Conservation (phyloP, 2,797 vertebrate genomes). For the Eutrigla gurnardus region DNA sequence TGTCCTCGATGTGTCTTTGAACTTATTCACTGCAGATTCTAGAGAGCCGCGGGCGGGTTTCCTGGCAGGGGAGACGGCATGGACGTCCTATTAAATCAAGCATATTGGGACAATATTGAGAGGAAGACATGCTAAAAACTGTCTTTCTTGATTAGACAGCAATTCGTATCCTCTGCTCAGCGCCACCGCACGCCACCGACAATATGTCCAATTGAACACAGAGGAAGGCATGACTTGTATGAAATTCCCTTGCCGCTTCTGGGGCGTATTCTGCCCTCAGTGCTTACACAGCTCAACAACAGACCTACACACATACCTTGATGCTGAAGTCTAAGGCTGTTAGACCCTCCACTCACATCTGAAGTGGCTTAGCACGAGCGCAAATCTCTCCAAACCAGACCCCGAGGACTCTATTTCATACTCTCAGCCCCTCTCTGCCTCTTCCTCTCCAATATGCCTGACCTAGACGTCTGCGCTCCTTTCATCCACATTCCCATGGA, state of each 20-base stretch:
- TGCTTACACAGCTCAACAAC: slow-evolving; percentile 82
- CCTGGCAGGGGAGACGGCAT: slow-evolving; percentile 35
- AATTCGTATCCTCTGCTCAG: slow-evolving; percentile 12
- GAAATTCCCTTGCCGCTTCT: slow-evolving; percentile 71
- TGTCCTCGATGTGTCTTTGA: slow-evolving; percentile 93
- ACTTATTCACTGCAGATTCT: slow-evolving; percentile 83
- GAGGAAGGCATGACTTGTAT: slow-evolving; percentile 69
- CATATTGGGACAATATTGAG: slow-evolving; percentile 20
- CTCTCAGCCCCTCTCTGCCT: slow-evolving; percentile 73
- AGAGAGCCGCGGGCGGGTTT: slow-evolving; percentile 58
- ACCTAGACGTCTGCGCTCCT: slow-evolving; percentile 79
- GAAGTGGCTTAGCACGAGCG: slow-evolving; percentile 83
- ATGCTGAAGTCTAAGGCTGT: slow-evolving; percentile 81
- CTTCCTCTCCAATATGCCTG: slow-evolving; percentile 82
- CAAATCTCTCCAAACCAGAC: slow-evolving; percentile 84
- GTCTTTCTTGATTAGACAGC: slow-evolving; percentile 45
- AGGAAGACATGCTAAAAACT: slow-evolving; percentile 24
- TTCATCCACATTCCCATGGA: slow-evolving; percentile 85
- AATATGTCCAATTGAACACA: slow-evolving; percentile 70
- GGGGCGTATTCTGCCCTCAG: slow-evolving; percentile 72
- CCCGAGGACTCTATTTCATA: slow-evolving; percentile 84
- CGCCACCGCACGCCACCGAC: slow-evolving; percentile 48
- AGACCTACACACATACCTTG: slow-evolving; percentile 81
- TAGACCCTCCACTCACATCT: slow-evolving; percentile 82
- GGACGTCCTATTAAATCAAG: slow-evolving; percentile 73